A percentile compares a stretch with the other conserved stretches of the same genome.
These are phyloP conservation scores for Troides helena DNA, from an alignment of 2,888 invertebrate species.

Conservation along the genomic window DNA sequence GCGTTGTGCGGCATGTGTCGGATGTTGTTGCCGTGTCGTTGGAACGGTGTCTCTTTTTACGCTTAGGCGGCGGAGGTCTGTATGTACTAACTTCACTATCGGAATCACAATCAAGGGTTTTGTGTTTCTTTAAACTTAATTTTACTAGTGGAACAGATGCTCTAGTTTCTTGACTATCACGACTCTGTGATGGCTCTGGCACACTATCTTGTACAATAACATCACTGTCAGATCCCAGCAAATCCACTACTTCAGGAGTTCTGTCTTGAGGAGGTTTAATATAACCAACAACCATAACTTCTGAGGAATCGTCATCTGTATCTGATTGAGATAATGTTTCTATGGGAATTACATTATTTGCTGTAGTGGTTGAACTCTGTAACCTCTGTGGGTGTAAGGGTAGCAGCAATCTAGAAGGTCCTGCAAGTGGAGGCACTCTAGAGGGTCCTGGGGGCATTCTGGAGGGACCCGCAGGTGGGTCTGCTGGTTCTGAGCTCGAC, in stretches of 20 bases:
- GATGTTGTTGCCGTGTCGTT: slow-evolving; percentile 32
- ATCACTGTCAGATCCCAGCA: slow-evolving; percentile 80
- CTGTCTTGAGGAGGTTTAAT: slow-evolving; percentile 84
- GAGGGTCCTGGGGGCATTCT: slow-evolving; percentile 31
- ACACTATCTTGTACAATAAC: slow-evolving; percentile 61
- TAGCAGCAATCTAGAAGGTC: slow-evolving; percentile 31
- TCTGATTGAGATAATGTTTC: slow-evolving; percentile 74
- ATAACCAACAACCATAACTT: slow-evolving; percentile 82
- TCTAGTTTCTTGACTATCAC: slow-evolving; percentile 33
- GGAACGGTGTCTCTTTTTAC: slow-evolving; percentile 37
- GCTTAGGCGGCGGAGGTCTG: slow-evolving; percentile 41
- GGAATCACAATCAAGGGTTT: slow-evolving; percentile 31
- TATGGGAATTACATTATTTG: slow-evolving; percentile 61
- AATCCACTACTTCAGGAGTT: slow-evolving; percentile 83
- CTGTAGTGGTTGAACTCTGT: slow-evolving; percentile 48
- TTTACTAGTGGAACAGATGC: slow-evolving; percentile 40
- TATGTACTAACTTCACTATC: slow-evolving; percentile 50
- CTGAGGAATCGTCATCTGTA: slow-evolving; percentile 74
- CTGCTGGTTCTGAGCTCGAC: slow-evolving; percentile 53
- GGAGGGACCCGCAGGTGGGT: slow-evolving; percentile 47
- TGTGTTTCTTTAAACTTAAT: slow-evolving; percentile 28
- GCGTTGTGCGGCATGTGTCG: slow-evolving; percentile 35
- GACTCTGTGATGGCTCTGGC: slow-evolving; percentile 37
- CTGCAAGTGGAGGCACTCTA: background rate
- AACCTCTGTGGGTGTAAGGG: slow-evolving; percentile 54